These are phyloP conservation scores for Anthopleura sola DNA, from an alignment of 64 coral and sea anemone genomes.

Conservation along the genomic window DNA sequence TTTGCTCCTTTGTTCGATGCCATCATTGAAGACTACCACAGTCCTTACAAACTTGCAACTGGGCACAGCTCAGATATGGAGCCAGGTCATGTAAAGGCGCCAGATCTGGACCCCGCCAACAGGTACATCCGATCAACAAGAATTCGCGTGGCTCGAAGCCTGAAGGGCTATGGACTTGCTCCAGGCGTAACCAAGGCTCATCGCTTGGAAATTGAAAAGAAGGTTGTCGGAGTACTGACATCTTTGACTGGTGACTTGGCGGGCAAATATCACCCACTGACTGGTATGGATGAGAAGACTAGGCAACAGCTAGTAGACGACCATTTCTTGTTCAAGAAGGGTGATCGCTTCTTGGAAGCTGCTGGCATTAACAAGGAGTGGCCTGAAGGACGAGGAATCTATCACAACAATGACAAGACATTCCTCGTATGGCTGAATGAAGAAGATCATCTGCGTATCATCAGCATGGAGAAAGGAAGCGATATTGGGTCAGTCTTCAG, in stretches of 20 bases:
- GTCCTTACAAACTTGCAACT: conserved; percentile 39
- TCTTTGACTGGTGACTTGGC: conserved; percentile 41
- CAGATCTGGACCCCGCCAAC: conserved; percentile 42
- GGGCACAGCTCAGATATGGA: conserved; percentile 61
- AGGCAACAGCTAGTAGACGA: conserved; percentile 64
- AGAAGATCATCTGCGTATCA: conserved; percentile 92
- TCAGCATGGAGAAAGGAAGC: conserved; percentile 89
- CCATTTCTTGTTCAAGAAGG: conserved; percentile 93
- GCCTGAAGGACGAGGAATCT: conserved; percentile 90
- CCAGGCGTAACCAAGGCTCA: conserved; percentile 40
- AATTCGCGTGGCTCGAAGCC: conserved; percentile 63
- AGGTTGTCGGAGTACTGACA: conserved; percentile 27
- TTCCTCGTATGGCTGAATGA: conserved; percentile 95
- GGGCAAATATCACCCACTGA: conserved; percentile 64
- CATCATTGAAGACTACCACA: conserved; percentile 70
- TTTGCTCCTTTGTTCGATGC: conserved; percentile 37
- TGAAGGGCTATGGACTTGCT: conserved; percentile 47
- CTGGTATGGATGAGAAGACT: conserved; percentile 82
- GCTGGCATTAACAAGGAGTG: conserved; percentile 80
- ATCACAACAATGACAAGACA: conserved; percentile 80
- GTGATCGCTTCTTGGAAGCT: conserved; percentile 86
- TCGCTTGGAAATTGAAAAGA: conserved; percentile 51
- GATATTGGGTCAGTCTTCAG: conserved; percentile 81
- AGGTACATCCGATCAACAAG: conserved; percentile 57
- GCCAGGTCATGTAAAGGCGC: conserved; percentile 40